phyloP scores from a whole-genome alignment of 2,113 vertebrate species.

The Hyla sarda region DNA sequence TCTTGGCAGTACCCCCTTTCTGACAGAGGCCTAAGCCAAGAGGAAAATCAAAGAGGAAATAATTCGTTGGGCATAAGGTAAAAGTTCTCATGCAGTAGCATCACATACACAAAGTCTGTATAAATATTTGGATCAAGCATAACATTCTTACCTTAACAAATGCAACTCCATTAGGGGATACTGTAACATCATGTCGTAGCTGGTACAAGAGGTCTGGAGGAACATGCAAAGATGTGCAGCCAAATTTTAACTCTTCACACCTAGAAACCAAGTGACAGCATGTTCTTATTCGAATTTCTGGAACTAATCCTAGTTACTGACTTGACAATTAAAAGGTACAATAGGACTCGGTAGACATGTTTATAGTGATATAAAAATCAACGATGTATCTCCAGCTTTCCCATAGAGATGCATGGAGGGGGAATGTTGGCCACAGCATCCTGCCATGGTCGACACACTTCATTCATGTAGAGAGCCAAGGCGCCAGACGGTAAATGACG shows the following conservation, averaged over 20 bases:
- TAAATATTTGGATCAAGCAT: background rate
- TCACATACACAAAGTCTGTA: background rate
- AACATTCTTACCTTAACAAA: conserved; percentile 89
- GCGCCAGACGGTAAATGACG: no score
- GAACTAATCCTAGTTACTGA: background rate
- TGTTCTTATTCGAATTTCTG: background rate
- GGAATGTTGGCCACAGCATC: no score
- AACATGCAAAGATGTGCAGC: conserved; percentile 90
- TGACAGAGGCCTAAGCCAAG: conserved; percentile 83
- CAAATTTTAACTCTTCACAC: conserved; percentile 92
- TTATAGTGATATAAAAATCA: no score
- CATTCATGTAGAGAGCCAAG: no score
- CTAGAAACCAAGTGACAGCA: conserved; percentile 69
- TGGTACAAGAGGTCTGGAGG: conserved; percentile 92
- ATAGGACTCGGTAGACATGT: no score
- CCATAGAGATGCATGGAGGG: no score
- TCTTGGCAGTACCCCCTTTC: conserved; percentile 90
- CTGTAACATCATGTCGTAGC: conserved; percentile 91
- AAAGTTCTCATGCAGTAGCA: no score
- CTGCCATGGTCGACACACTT: no score
- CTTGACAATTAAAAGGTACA: no score
- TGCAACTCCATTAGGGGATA: conserved; percentile 92
- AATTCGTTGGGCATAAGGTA: no score
- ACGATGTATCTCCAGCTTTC: no score
- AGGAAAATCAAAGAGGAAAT: background rate